phyloP scores from a whole-genome alignment of 2,888 invertebrate genomes.

The Nebria salina region DNA sequence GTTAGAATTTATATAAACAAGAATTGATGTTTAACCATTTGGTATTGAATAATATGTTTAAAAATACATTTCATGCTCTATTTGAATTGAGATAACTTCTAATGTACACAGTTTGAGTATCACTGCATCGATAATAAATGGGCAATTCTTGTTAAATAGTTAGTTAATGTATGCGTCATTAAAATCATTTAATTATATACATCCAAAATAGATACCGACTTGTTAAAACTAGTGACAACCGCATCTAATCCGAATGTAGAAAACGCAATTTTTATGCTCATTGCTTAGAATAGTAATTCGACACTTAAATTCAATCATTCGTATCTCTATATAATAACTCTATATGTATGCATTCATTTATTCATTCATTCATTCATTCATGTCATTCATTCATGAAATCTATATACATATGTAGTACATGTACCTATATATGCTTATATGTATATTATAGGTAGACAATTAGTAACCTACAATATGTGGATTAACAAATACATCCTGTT shows the following conservation, averaged over 20 bases:
- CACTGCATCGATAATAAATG: conserved; percentile 22
- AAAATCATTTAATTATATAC: conserved; percentile 33
- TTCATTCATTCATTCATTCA: too few relatives aligned
- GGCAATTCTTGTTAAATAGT: conserved; percentile 38
- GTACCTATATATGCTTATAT: not conserved
- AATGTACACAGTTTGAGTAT: conserved; percentile 27
- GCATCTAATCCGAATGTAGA: not conserved
- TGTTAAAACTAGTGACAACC: conserved; percentile 38
- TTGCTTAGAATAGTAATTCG: too few relatives aligned
- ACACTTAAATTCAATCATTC: not conserved
- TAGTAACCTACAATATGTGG: not conserved
- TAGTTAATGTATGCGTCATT: conserved; percentile 43
- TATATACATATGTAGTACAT: not conserved
- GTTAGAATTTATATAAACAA: too few relatives aligned
- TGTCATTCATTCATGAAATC: not conserved
- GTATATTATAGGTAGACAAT: not conserved
- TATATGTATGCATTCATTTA: not conserved
- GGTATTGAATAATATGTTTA: not conserved
- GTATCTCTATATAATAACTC: not conserved
- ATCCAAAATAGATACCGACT: conserved; percentile 29
- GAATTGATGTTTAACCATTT: not conserved
- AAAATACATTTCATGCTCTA: not conserved
- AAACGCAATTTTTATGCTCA: too few relatives aligned
- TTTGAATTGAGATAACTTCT: not conserved
- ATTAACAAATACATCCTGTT: not conserved